phyloP scores from a whole-genome alignment of 1,140 invertebrate species.

The Samia ricini region DNA sequence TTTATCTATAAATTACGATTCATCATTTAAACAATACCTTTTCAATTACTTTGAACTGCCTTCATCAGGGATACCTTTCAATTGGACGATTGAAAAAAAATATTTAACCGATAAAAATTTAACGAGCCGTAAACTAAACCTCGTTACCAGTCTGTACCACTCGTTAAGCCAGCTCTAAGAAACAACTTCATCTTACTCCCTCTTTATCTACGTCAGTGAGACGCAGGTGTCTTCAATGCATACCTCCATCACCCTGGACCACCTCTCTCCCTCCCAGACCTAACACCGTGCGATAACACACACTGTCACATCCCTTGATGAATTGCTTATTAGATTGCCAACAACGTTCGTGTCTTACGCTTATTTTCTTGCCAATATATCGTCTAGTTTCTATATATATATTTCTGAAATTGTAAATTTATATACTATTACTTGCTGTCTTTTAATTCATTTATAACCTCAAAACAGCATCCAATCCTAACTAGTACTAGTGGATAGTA shows the following conservation, averaged over 20 bases:
- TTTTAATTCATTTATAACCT: no score
- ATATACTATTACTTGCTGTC: no score
- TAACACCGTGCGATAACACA: slow-evolving; percentile 48
- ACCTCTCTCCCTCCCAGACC: slow-evolving; percentile 8
- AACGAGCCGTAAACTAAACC: slow-evolving; percentile 40
- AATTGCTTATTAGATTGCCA: slow-evolving; percentile 66
- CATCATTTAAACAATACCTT: background rate
- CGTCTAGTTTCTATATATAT: slow-evolving; percentile 25
- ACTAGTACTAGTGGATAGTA: no score
- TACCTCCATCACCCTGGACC: slow-evolving; percentile 9
- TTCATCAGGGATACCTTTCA: background rate
- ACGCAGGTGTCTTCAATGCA: slow-evolving; percentile 52
- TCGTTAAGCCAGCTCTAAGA: slow-evolving; percentile 53
- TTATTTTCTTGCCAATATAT: slow-evolving; percentile 43
- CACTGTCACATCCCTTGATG: slow-evolving; percentile 61
- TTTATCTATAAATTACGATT: no score
- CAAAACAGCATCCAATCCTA: no score
- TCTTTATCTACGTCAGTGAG: slow-evolving; percentile 55
- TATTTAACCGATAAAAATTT: slow-evolving; percentile 46
- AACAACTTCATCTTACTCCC: slow-evolving; percentile 49
- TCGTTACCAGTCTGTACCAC: slow-evolving; percentile 60
- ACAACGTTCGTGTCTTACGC: slow-evolving; percentile 38
- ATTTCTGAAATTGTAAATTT: slow-evolving; percentile 28
- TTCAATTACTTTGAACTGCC: background rate
- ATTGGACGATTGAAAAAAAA: slow-evolving; percentile 14